Conservation (phyloP, 2,113 vertebrate genomes). For the Apistogramma diplotaenia region DNA sequence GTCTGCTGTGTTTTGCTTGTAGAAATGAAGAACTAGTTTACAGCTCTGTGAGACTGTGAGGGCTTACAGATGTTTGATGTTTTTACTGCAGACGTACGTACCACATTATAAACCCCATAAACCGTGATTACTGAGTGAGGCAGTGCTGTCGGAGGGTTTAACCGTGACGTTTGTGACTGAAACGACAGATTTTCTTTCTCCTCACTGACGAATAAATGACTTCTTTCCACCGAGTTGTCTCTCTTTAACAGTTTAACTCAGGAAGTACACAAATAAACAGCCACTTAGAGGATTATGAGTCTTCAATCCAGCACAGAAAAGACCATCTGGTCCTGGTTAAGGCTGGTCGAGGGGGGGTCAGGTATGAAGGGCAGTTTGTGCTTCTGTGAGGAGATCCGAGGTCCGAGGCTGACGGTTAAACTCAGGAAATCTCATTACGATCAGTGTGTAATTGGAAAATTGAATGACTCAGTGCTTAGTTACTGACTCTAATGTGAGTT, state of each 20-base stretch:
- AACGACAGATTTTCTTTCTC: background rate
- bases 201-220: background rate
- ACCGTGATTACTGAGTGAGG: background rate
- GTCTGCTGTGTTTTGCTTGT: background rate
- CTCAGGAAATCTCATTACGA: slow-evolving; percentile 48
- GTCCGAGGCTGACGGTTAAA: slow-evolving; percentile 27
- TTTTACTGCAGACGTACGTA: background rate
- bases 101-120: background rate
- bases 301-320: slow-evolving; percentile 36
- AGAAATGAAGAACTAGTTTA: background rate
- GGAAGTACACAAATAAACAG: slow-evolving; percentile 65
- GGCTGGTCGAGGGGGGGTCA: background rate
- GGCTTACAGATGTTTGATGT: background rate
- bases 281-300: slow-evolving; percentile 64
- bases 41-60: background rate
- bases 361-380: background rate
- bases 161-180: background rate
- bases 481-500: slow-evolving; percentile 32
- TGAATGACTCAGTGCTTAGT: slow-evolving; percentile 42
- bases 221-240: background rate
- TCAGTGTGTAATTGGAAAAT: slow-evolving; percentile 48
- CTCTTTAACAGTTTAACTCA: slow-evolving; percentile 59
- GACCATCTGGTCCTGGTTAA: slow-evolving; percentile 65
- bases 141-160: background rate
- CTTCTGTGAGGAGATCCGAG: background rate